phyloP scores from a whole-genome alignment of 2,113 vertebrate genomes.

The Tenebrosternarchus preto region DNA sequence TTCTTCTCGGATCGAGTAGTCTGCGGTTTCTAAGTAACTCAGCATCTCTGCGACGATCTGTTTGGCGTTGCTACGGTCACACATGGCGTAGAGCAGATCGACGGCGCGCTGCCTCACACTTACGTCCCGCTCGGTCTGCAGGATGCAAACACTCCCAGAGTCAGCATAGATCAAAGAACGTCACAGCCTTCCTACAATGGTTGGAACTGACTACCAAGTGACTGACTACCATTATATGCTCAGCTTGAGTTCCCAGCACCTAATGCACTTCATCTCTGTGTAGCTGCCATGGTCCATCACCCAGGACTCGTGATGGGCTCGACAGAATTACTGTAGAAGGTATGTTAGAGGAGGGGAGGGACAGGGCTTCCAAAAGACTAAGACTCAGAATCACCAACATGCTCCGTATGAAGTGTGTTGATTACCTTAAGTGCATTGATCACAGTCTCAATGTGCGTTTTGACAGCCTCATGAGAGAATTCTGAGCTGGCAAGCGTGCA shows the following conservation, averaged over 20 bases:
- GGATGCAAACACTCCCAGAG: neutral
- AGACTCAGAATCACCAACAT: no score
- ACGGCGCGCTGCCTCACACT: conserved; percentile 89
- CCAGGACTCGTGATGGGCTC: no score
- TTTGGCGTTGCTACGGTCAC: conserved; percentile 90
- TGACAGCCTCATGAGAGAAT: conserved; percentile 80
- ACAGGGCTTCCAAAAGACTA: no score
- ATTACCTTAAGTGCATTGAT: conserved; percentile 83
- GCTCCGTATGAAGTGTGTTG: neutral
- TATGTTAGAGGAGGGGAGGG: no score
- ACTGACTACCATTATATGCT: no score
- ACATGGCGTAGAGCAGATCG: conserved; percentile 92
- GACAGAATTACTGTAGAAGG: no score
- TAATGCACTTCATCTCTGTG: no score
- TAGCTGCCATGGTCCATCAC: no score
- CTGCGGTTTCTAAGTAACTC: conserved; percentile 88
- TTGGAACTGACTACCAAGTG: no score
- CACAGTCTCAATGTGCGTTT: conserved; percentile 82
- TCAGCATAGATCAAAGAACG: conserved; percentile 62
- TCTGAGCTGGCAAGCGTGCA: conserved; percentile 79
- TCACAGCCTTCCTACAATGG: neutral
- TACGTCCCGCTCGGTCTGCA: conserved; percentile 88
- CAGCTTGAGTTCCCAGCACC: no score
- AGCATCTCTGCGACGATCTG: conserved; percentile 93
- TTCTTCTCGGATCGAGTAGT: conserved; percentile 92